Evolutionary conservation across 2,113 vertebrate species (phyloP).

Genomic region (Cavia porcellus): DNA sequence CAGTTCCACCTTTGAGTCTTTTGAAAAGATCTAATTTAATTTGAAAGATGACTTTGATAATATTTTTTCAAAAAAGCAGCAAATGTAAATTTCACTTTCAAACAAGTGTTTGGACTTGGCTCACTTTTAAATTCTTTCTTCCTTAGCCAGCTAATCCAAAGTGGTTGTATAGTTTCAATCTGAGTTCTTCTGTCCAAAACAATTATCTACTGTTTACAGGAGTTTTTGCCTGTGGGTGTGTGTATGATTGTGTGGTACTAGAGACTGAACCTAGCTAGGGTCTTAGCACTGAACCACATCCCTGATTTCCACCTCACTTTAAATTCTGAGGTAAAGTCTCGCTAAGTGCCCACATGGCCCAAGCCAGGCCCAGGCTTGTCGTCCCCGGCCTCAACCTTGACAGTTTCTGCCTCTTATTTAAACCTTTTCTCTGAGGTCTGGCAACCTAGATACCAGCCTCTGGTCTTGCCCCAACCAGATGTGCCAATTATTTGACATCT

Average conservation of each 20-base stretch:
- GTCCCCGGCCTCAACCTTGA: not conserved
- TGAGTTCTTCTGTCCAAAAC: not conserved
- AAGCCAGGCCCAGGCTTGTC: not conserved
- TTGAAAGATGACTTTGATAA: conserved; percentile 4
- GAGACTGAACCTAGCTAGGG: not conserved
- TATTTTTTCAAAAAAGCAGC: not conserved
- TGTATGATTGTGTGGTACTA: not conserved
- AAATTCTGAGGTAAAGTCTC: not conserved
- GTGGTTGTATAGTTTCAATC: not conserved
- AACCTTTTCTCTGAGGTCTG: not conserved
- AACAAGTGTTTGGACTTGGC: not conserved
- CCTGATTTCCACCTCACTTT: too few relatives aligned
- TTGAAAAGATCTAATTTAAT: conserved; percentile 50
- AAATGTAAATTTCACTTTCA: conserved; percentile 11
- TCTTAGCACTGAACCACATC: not conserved
- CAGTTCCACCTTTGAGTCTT: not conserved
- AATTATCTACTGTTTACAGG: not conserved
- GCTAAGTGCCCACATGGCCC: not conserved
- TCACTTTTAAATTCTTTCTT: not conserved
- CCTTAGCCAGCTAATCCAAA: conserved; percentile 3
- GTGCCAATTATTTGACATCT: not conserved
- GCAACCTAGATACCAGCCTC: not conserved
- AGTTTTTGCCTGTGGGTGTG: not conserved
- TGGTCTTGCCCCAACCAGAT: not conserved
- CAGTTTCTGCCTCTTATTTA: not conserved